Base-by-base conservation (phyloP, 2,797 vertebrate species). In the Botia kubotai region DNA sequence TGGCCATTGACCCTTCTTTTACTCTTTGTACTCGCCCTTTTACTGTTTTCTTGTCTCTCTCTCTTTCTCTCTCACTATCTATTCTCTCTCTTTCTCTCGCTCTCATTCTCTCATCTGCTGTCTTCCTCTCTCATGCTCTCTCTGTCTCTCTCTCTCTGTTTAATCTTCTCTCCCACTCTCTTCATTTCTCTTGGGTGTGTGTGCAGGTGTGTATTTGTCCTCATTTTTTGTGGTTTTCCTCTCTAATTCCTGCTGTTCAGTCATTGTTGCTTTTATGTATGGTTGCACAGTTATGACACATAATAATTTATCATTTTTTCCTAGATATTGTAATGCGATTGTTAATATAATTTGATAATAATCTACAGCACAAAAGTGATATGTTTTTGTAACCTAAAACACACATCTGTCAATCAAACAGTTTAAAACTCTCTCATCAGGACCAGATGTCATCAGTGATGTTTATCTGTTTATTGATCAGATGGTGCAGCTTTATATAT, bases 151-250 rank as follows among this genome's bases (percentile, higher is more conserved):
- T n/a, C n/a, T n/a, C n/a, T n/a, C n/a, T n/a, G n/a, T n/a, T n/a
- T n/a, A n/a, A n/a, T n/a, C n/a, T n/a, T n/a, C n/a, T n/a, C n/a
- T n/a, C n/a, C n/a, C n/a, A n/a, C n/a, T n/a, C n/a, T n/a, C n/a
- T n/a, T n/a, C 4, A 43, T 78, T 63, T 17, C 39, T 76, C 46
- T 71, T 80, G 83, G 83, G 83, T 80, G n/a, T n/a, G n/a, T 65
- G 55, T 55, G 10, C 68, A 82, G 81, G 78, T 82, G 69, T 82
- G 50, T 77, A 46, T 69, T 82, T 17, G 19, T 72, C 10, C 53
- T 85, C 72, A 76, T 82, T 58, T 76, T 75, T 73, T 29, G 2
- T 29, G 2, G 68, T 79, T 79, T 70, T 68, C 60, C 67, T 62
- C 14, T 19, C 65, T 10, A 50, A 76, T 29, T 55, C 69, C 62